These are phyloP conservation scores for Microchirus variegatus DNA, from an alignment of 2,797 vertebrate genomes.

Conservation along the genomic window DNA sequence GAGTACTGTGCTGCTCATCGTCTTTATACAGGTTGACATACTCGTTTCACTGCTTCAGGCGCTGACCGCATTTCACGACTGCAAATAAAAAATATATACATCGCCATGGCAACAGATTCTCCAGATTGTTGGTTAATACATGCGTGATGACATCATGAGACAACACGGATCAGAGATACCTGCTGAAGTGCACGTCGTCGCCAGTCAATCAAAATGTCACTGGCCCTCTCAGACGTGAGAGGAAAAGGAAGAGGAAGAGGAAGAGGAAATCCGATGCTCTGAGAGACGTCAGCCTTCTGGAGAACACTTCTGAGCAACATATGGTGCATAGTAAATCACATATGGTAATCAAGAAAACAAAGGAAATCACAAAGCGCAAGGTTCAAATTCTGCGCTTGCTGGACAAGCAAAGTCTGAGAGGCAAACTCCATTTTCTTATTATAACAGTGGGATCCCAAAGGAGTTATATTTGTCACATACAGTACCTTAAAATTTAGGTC, in stretches of 20 bases:
- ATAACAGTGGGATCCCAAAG: too few species aligned
- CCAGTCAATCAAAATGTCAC: slow-evolving; percentile 35
- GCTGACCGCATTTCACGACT: slow-evolving; percentile 60
- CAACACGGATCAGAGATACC: slow-evolving; percentile 41
- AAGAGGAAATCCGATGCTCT: too few species aligned
- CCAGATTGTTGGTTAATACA: slow-evolving; percentile 59
- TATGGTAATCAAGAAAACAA: too few species aligned
- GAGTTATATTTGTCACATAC: background rate
- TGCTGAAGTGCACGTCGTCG: slow-evolving; percentile 24
- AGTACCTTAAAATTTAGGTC: background rate
- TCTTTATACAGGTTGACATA: slow-evolving; percentile 68
- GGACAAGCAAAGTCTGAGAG: too few species aligned
- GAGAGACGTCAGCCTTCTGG: too few species aligned
- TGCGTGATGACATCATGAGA: slow-evolving; percentile 55
- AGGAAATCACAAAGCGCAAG: too few species aligned
- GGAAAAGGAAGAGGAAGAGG: too few species aligned
- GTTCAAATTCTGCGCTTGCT: too few species aligned
- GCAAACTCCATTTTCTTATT: too few species aligned
- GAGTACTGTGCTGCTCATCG: slow-evolving; percentile 28
- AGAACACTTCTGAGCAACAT: too few species aligned
- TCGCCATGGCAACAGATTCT: slow-evolving; percentile 77
- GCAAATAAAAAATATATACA: slow-evolving; percentile 4
- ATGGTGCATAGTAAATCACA: too few species aligned
- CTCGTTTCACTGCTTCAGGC: slow-evolving; percentile 60
- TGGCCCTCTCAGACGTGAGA: background rate